A percentile compares a stretch with the other conserved stretches of the same genome.
These are phyloP conservation scores for Pelvicachromis taeniatus DNA, from an alignment of 2,113 vertebrate species.

Conservation along the genomic window DNA sequence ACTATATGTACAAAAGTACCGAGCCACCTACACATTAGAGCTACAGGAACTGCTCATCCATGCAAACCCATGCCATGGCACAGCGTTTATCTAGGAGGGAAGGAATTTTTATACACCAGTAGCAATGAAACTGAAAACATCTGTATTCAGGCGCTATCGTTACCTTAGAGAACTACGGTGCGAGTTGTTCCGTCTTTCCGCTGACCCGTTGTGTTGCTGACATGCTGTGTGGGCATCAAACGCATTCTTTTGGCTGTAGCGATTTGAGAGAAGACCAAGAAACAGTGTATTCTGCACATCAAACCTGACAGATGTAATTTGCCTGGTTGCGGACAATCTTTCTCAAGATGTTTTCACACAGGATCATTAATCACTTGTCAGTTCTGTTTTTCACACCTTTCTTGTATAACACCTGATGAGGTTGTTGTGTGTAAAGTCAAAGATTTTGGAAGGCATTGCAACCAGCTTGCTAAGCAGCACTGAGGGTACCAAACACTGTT, in stretches of 20 bases:
- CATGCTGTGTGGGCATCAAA: neutral
- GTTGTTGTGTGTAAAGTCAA: neutral
- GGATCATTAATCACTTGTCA: neutral
- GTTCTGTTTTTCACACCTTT: neutral
- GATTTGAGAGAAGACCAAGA: neutral
- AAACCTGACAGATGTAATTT: neutral
- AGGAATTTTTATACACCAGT: neutral
- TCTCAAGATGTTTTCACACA: neutral
- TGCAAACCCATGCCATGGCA: neutral
- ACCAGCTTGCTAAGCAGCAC: neutral
- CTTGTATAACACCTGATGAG: neutral
- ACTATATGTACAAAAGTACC: neutral
- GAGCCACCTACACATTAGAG: neutral
- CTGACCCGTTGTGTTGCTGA: neutral
- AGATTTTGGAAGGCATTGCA: neutral
- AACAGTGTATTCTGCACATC: neutral
- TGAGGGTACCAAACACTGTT: neutral
- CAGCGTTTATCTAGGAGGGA: neutral
- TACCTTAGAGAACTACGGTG: neutral
- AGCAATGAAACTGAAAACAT: neutral
- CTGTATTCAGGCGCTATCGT: neutral
- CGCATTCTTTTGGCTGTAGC: neutral
- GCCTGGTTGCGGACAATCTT: neutral
- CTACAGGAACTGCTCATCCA: neutral
- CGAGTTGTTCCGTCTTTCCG: neutral